These are phyloP conservation scores for Pimephales promelas DNA, from an alignment of 2,113 vertebrate genomes.

Conservation along the genomic window DNA sequence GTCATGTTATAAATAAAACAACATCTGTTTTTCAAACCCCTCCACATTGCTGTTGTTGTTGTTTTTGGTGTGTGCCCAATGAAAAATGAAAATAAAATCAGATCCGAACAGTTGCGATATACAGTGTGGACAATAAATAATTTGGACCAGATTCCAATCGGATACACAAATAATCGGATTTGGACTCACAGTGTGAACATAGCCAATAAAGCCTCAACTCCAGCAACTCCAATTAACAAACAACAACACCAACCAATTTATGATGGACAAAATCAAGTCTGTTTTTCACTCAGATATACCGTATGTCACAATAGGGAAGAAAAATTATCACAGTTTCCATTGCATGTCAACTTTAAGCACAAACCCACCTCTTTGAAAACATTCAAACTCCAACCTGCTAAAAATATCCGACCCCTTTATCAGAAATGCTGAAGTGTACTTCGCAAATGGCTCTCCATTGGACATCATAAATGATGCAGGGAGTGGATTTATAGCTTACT, in stretches of 20 bases:
- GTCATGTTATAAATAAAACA: too few species aligned
- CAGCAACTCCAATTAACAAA: background rate
- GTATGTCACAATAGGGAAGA: background rate
- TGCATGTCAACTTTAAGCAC: background rate
- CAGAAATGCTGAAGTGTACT: slow-evolving; percentile 25
- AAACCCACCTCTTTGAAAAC: background rate
- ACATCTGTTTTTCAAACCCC: too few species aligned
- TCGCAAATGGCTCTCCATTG: slow-evolving; percentile 24
- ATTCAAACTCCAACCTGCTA: background rate
- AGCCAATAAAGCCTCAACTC: too few species aligned
- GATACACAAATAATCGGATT: too few species aligned
- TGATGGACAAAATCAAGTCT: background rate
- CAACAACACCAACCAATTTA: background rate
- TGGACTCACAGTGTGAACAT: too few species aligned
- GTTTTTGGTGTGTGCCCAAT: too few species aligned
- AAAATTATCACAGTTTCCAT: background rate
- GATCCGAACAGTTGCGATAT: too few species aligned
- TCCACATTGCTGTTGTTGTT: too few species aligned
- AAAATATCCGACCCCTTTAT: slow-evolving; percentile 18
- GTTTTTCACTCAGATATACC: too few species aligned
- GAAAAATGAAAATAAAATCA: too few species aligned
- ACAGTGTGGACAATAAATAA: too few species aligned
- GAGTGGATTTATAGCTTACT: slow-evolving; percentile 31
- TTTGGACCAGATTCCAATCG: too few species aligned
- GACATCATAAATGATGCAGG: slow-evolving; percentile 30